These are phyloP conservation scores for Branchellion lobata DNA, from an alignment of 2,888 invertebrate genomes.

Conservation along the genomic window DNA sequence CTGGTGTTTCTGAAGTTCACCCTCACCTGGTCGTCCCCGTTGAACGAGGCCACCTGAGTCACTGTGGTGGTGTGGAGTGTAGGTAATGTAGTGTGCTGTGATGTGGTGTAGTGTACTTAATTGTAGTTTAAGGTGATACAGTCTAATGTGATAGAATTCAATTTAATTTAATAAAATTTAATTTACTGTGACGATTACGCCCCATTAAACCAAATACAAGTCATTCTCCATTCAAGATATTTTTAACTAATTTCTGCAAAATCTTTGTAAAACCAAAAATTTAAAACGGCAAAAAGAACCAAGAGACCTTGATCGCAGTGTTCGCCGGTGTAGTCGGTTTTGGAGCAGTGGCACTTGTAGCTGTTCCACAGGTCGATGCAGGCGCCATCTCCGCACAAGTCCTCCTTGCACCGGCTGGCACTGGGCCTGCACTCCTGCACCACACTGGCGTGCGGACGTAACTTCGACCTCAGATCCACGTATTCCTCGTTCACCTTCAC, in stretches of 20 bases:
- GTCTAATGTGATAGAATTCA: not conserved
- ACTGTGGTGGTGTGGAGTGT: constrained; percentile 52
- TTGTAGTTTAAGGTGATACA: not conserved
- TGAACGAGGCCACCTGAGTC: constrained; percentile 57
- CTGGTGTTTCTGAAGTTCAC: constrained; percentile 51
- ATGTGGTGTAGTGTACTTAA: too few species aligned
- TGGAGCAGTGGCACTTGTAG: constrained; percentile 58
- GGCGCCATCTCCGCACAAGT: constrained; percentile 55
- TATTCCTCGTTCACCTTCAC: constrained; percentile 54
- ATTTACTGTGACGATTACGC: too few species aligned
- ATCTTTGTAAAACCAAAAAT: too few species aligned
- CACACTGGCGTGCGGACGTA: constrained; percentile 21
- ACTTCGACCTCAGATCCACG: constrained; percentile 43
- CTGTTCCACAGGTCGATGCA: constrained; percentile 56
- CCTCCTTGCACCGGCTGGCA: constrained; percentile 49
- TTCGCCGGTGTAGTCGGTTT: constrained; percentile 55
- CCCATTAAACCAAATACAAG: too few species aligned
- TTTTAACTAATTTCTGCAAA: too few species aligned
- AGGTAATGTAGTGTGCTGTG: not conserved
- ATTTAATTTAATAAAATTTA: too few species aligned
- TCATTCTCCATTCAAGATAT: too few species aligned
- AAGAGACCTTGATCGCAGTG: constrained; percentile 50
- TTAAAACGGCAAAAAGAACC: too few species aligned
- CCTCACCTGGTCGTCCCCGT: constrained; percentile 54
- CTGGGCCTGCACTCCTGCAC: constrained; percentile 52